Evolutionary conservation across 2,797 vertebrate genomes (phyloP), one percentile per base, ranked within the genome.

Genomic region (Ptychadena robeensis): DNA sequence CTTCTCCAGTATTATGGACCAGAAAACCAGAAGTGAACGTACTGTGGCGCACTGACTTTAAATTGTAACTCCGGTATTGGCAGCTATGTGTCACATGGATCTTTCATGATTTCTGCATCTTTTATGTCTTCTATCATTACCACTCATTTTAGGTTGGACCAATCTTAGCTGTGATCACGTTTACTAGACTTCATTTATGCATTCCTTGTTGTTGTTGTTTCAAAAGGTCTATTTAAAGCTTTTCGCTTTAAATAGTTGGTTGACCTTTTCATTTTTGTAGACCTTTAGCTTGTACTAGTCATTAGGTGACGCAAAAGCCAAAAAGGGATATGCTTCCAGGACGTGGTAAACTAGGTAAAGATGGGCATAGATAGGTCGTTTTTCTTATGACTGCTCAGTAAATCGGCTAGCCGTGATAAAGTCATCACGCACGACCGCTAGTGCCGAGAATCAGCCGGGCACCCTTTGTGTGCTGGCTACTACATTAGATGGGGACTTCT

Each of bases 1-100:
- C 66, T 48, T 40, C 22, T 48, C 44, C 34, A 73, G 69, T 67
- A 79, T 73, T 73, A 73, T 40, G 37, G 31, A 48, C 9, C 31
- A 44, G 8, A 77, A 9, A 25, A 25, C 2, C 18, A 8, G 14
- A 48, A 73, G 59, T 27, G 38, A 30, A 74, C 14, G 9, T 75
- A n/a, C 44, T 68, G n/a, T 69, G 38, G 27, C 40, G 64, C 44
- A 31, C 31, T 59, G 44, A 73, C 30, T 57, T 30, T 63, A 22
- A 53, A 53, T 9, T 3, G 18, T 48, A 15, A 48, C 3, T 30
- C 35, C 6, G 7, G 61, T 70, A n/a, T 53, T 28, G 53, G 31
- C 69, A 66, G 30, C 30, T 31, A 9, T n/a, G 27, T 79, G 32
- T 31, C n/a, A 61, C 31, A 22, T 34, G 27, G 25, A 34, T 38